Percentiles rank a stretch among this genome's conserved stretches.
Conservation (phyloP, 35 echinoderm and acorn worm genomes). For the Lytechinus pictus region DNA sequence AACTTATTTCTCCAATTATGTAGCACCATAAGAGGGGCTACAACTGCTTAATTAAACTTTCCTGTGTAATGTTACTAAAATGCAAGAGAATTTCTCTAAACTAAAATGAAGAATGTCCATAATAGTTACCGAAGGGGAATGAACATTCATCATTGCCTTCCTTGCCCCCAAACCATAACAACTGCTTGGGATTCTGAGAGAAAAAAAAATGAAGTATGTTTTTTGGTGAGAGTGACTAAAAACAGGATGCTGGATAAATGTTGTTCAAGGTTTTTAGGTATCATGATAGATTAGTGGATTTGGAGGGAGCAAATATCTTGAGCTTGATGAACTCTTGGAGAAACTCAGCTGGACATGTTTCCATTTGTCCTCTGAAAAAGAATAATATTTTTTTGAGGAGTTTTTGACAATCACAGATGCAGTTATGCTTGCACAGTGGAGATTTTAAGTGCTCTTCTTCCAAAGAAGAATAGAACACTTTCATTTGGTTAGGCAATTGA, state of each 20-base stretch:
- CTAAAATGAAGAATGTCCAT: too few relatives aligned
- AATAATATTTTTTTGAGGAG: neutral
- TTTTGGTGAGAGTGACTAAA: neutral
- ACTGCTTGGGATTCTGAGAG: neutral
- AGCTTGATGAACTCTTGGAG: neutral
- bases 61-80: too few relatives aligned
- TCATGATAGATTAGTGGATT: slow-evolving; percentile 5
- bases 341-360: slow-evolving; percentile 1
- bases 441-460: neutral
- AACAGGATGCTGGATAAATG: neutral
- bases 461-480: too few relatives aligned
- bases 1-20: too few relatives aligned
- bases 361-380: neutral
- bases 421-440: neutral
- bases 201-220: neutral
- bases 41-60: too few relatives aligned
- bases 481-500: too few relatives aligned
- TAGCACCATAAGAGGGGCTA: too few relatives aligned
- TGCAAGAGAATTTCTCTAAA: too few relatives aligned
- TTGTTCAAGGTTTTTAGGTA: slow-evolving; percentile 5
- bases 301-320: neutral
- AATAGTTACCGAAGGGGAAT: too few relatives aligned
- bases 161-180: neutral
- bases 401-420: neutral
- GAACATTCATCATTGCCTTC: too few relatives aligned